A percentile compares a stretch with the other conserved stretches of the same genome.
These are phyloP conservation scores for Actinia tenebrosa DNA, from an alignment of 64 coral and sea anemone species.

Conservation along the genomic window DNA sequence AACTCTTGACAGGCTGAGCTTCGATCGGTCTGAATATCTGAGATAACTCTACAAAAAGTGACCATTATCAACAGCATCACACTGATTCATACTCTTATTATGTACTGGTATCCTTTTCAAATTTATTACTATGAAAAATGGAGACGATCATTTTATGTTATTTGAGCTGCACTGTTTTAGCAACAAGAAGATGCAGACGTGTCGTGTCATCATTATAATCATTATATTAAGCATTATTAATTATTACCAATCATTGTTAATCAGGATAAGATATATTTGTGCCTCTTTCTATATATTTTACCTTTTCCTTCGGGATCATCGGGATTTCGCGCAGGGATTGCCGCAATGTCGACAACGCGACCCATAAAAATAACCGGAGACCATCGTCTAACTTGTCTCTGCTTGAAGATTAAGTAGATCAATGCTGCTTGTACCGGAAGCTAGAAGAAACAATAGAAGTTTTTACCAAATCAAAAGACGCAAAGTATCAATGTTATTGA, in stretches of 20 bases:
- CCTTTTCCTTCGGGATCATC: conserved; percentile 78
- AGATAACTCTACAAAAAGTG: conserved; percentile 57
- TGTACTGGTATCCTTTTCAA: too few relatives aligned
- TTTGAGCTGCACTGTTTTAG: too few relatives aligned
- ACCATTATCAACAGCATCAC: too few relatives aligned
- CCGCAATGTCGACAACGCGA: conserved; percentile 68
- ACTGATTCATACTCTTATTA: too few relatives aligned
- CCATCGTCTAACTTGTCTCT: conserved; percentile 59
- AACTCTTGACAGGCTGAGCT: conserved; percentile 45
- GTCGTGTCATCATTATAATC: too few relatives aligned
- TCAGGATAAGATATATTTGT: too few relatives aligned
- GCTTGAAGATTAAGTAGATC: conserved; percentile 70
- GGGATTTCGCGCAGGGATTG: conserved; percentile 36
- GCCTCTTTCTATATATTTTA: not conserved
- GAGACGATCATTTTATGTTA: too few relatives aligned
- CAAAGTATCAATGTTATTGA: not conserved
- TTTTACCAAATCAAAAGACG: too few relatives aligned
- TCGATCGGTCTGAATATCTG: conserved; percentile 85
- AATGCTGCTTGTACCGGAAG: conserved; percentile 71
- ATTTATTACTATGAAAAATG: too few relatives aligned
- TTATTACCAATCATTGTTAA: too few relatives aligned
- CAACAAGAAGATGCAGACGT: too few relatives aligned
- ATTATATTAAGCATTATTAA: too few relatives aligned
- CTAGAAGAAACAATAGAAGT: conserved; percentile 6
- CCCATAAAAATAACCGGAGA: conserved; percentile 74